Base-by-base conservation (phyloP, 1,140 invertebrate species). In the Oncopodura yosiiana region DNA sequence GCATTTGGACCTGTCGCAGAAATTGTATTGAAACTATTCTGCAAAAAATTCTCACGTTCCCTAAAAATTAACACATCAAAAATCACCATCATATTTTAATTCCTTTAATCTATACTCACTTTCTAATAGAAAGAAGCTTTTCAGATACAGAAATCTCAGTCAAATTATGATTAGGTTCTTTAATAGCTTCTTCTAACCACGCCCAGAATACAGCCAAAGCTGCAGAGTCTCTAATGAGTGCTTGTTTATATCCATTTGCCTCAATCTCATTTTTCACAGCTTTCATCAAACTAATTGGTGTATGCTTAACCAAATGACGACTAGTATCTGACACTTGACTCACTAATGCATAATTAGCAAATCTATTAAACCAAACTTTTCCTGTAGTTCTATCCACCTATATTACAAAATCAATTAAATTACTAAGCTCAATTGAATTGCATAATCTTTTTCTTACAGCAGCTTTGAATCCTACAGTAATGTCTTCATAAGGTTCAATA, bases 171-270 rank as follows among this genome's bases (percentile, higher is more conserved):
- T 5, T 19, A 23, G 68, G 69, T 53, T 69, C 68, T 3, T 66
- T 64, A 1, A 82, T 76, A 66, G 75, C 73, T 24, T 80, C 73
- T 70, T 96, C 88, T 53, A 98, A 72, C 73, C 91, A 93, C 30
- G 81, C 77, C 42, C 96, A 77, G 58, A 89, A 87, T 66, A 94
- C 86, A 67, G 90, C 92, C 69, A 97, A 79, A 1, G 92, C 92
- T 0, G 89, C 88, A 14, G 84, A 89, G 67, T 91, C 87, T 49
- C 80, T 71, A 9, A 89, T 69, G 70, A 95, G 87, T 3, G 92
- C 86, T 44, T 74, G 78, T 61, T 78, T 79, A 89, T 98, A 97
- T 49, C 91, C 89, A 36, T 79, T 73, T 36, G 84, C 81, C 74
- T 99, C 94, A 0, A 81, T 74, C 3, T 73, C 66, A 69, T 93